Evolutionary conservation across 2,797 vertebrate species (phyloP), one percentile per base, ranked within the genome.

Genomic region (Premnoplex brunnescens): DNA sequence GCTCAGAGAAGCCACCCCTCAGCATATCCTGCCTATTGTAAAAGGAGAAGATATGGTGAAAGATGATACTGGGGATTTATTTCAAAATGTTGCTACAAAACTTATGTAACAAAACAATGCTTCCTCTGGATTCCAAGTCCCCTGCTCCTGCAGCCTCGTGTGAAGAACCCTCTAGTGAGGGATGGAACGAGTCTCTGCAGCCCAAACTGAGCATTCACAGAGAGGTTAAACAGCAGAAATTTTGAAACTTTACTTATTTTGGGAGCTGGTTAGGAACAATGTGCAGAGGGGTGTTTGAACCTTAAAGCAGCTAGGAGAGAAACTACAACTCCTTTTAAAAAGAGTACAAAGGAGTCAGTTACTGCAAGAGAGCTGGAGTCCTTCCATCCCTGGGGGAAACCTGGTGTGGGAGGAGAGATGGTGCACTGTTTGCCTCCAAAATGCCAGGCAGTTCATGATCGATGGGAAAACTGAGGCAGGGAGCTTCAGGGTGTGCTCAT

Each of bases 381-480:
- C 23, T 43, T 56, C 67, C 0, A 4, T 48, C 67, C 79, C 75
- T 18, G 28, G 24, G 17, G 17, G 79, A 63, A 15, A 39, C 41
- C 32, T 54, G 20, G 41, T 21, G 80, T 51, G 48, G 52, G 66
- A 34, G 43, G 56, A 72, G 27, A 67, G 26, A 36, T 4, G 7
- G 34, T 86, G 77, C n/a, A 12, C 43, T 4, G 54, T 46, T 30
- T n/a, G 56, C 64, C 69, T 85, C 0, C 3, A 58, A 41, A 69
- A 71, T 23, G 51, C 28, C 56, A 54, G 32, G 8, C 34, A 30
- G 60, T 32, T 77, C 62, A 17, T 19, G 46, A 28, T 5, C 9
- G 20, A 22, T 10, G 62, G 67, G 67, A 84, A 92, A 94, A 94
- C 89, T 90, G 83, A 94, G 89, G 75, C 89, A 85, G 58, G 10